Evolutionary conservation across 2,113 vertebrate species (phyloP), one percentile per base, ranked within the genome.

Genomic region (Ictalurus punctatus): DNA sequence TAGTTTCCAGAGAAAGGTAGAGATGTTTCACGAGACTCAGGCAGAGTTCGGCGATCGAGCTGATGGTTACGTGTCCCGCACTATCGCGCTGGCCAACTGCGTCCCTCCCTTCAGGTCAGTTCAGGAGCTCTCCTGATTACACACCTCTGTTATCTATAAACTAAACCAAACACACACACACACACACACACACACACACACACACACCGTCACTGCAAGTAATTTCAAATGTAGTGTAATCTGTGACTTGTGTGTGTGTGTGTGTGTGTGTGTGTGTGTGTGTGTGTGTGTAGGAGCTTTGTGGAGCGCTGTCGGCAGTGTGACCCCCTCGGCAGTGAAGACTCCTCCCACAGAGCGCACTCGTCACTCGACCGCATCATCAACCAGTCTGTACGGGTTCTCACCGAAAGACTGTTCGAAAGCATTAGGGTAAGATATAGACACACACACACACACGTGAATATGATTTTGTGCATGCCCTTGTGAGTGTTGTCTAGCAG

Each of bases 1-100:
- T 92, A 99, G 97, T 90, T 98, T 99, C 92, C 97, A 98, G 94
- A 97, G 96, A 69, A 97, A 97, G 0, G 96, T 96, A 0, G 97
- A 98, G 88, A 93, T 96, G 58, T 98, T 98, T 92, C 97, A 97
- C 6, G 96, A 97, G 59, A 94, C 94, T 63, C 91, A 93, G 2
- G 94, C 94, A 25, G 95, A 96, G n/a, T 94, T 94, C 19, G 93
- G 94, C 67, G 95, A 96, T 0, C 56, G 91, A 0, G 92, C 95
- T 0, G 95, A 97, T 0, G 90, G 94, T 91, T 97, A 96, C 17
- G 91, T 97, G 87, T 92, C 95, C 89, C 95, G 94, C 30, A 97
- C 97, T 83, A 97, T 98, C 4, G 91, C 95, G 52, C 91, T 98
- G 74, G 97, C 97, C 91, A 99, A 99, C 94, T 97, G 96, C 71